phyloP scores from a whole-genome alignment of 2,113 vertebrate species.

The Dipodomys merriami region DNA sequence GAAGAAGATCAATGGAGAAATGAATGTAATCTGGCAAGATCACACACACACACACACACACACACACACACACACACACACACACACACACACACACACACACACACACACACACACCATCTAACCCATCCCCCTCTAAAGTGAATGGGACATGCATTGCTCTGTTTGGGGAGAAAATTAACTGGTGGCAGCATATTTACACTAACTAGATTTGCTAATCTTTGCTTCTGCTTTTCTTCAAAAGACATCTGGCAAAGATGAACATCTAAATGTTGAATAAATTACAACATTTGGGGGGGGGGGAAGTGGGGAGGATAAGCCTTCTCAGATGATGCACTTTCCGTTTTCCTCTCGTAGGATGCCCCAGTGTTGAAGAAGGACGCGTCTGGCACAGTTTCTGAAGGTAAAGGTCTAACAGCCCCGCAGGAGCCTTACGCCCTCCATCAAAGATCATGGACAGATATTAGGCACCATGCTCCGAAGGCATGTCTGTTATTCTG shows the following conservation, averaged over 20 bases:
- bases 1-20: neutral
- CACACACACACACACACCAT: no score
- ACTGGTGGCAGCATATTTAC: neutral
- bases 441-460: neutral
- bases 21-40: neutral
- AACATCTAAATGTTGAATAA: neutral
- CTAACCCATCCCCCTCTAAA: neutral
- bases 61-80: no score
- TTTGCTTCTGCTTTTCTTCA: neutral
- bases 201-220: neutral
- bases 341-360: neutral
- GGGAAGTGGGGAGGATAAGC: neutral
- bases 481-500: neutral
- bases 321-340: no score
- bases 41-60: neutral
- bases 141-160: no score
- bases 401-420: no score
- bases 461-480: accelerated
- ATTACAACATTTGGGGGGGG: neutral
- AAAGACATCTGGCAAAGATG: neutral
- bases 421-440: accelerated
- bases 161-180: neutral
- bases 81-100: no score
- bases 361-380: neutral
- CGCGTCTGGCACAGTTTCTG: no score